Percentiles rank a stretch among this genome's conserved stretches.
Evolutionary conservation across 2,888 invertebrate genomes (phyloP).

Genomic region (Pristionchus maxplancki): DNA sequence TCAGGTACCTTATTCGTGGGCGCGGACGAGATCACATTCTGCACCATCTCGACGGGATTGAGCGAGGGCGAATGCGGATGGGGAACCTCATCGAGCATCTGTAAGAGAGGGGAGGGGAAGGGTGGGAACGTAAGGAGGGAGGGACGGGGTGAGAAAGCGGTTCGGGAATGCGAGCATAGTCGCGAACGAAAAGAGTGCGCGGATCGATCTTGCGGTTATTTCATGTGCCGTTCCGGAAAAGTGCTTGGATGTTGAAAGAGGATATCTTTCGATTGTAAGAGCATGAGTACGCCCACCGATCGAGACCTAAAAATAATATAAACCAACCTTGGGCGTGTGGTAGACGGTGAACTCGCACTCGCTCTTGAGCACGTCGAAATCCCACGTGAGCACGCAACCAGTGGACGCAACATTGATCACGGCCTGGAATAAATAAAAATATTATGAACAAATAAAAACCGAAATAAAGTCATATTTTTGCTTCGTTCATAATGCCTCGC

Average conservation of each 20-base stretch:
- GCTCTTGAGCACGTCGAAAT: constrained; percentile 93
- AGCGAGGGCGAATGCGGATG: constrained; percentile 59
- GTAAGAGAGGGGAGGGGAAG: not conserved
- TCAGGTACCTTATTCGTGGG: constrained; percentile 46
- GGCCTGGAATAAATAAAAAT: constrained; percentile 74
- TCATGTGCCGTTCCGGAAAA: not conserved
- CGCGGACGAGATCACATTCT: constrained; percentile 56
- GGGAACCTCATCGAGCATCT: constrained; percentile 54
- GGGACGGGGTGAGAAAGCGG: not conserved
- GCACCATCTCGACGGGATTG: constrained; percentile 67
- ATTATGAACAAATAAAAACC: not conserved
- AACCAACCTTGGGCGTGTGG: constrained; percentile 68
- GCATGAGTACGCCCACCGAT: not conserved
- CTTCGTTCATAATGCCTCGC: too few species aligned
- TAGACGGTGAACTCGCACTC: constrained; percentile 86
- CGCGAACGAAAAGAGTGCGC: too few species aligned
- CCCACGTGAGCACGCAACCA: constrained; percentile 94
- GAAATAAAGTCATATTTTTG: too few species aligned
- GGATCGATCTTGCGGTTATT: too few species aligned
- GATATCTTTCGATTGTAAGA: not conserved
- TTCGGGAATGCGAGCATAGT: too few species aligned
- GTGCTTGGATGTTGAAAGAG: not conserved
- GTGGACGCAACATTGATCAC: constrained; percentile 88
- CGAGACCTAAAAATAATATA: too few species aligned
- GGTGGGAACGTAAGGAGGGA: too few species aligned